A percentile compares a stretch with the other conserved stretches of the same genome.
Conservation (phyloP, 2,888 invertebrate genomes). For the Melinaea menophilus region DNA sequence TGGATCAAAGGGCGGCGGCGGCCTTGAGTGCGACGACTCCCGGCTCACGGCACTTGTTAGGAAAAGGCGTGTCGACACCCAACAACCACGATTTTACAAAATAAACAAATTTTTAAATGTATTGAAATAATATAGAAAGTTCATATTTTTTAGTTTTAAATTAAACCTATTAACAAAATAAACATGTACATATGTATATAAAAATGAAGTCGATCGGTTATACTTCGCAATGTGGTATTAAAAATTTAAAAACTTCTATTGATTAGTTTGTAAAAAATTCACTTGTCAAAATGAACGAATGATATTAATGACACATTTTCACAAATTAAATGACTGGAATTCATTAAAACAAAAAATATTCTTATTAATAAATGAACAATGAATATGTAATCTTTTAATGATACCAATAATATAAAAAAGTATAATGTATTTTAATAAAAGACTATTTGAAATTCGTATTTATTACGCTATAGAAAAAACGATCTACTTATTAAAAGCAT, state of each 20-base stretch:
- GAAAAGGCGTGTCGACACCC: constrained; percentile 76
- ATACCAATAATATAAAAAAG: too few species aligned
- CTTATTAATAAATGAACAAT: neutral
- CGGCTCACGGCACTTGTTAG: constrained; percentile 71
- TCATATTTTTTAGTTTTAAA: neutral
- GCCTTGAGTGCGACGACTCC: constrained; percentile 75
- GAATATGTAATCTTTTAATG: too few species aligned
- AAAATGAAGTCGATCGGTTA: too few species aligned
- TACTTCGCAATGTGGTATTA: too few species aligned
- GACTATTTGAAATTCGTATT: neutral
- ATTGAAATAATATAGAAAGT: neutral
- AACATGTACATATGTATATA: too few species aligned
- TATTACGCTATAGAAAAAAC: neutral
- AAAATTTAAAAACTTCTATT: neutral
- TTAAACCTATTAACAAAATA: too few species aligned
- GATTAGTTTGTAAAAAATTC: neutral
- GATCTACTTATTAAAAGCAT: neutral
- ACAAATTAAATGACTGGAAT: neutral
- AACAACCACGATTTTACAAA: constrained; percentile 56
- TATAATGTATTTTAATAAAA: neutral
- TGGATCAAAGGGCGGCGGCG: constrained; percentile 77
- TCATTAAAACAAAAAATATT: neutral
- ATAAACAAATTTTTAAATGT: constrained; percentile 12
- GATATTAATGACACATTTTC: neutral
- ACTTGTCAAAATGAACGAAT: constrained; percentile 11